Base-by-base conservation (phyloP, 2,113 vertebrate genomes). In the Xenopus borealis region DNA sequence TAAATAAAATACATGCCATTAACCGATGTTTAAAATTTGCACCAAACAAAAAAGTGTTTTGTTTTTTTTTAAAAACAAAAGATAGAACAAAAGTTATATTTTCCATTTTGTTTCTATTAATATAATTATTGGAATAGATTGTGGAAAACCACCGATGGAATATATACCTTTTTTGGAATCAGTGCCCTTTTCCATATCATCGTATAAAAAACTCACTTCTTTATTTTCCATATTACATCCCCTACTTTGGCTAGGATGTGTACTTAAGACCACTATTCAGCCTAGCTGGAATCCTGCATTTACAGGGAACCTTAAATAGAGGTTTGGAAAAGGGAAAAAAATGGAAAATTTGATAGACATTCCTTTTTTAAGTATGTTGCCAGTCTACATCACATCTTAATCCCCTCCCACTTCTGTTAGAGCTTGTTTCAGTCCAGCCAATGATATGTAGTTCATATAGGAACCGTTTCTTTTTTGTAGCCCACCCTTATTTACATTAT, bases 231-330 rank as follows among this genome's bases (percentile, higher is more conserved):
- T 46, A 64, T 62, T 40, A 64, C 62, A 69, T 70, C 30, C 59
- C 66, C 74, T 27, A 23, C 66, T 63, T 44, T 63, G 67, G 20
- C 11, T 17, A 64, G 73, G 18, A 14, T 27, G 17, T 23, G 45
- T 45, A 62, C 45, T 46, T 33, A 50, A 30, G 13, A 61, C 45
- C 18, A 68, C 73, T 55, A 19, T 62, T 76, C 40, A 45, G 18
- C 58, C 44, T 20, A 46, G 12, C 46, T 62, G 66, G 57, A 63
- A 62, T 44, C 40, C 58, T 69, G 33, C 16, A 17, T 20, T 63
- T 69, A 77, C 74, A 70, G 74, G 74, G 70, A 77, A 77, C 59
- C 74, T 69, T 62, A 75, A 67, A 61, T 52, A 77, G 57, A 7
- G 59, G 47, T 55, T 69, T 12, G 62, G 62, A 40, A 40, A 9